phyloP scores from a whole-genome alignment of 2,113 vertebrate genomes.

The Chascanopsetta lugubris region DNA sequence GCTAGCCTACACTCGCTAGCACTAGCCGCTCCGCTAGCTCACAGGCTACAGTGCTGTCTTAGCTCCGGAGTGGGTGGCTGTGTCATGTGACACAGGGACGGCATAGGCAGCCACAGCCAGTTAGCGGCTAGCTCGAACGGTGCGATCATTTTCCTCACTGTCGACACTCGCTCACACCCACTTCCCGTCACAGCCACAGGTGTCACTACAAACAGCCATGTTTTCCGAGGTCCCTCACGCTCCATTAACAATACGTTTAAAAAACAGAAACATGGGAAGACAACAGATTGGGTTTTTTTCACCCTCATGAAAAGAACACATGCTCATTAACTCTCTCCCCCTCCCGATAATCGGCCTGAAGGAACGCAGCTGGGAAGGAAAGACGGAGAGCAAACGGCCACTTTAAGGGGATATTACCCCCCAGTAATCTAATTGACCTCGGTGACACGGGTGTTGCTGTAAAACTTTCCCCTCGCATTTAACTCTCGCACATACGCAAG shows the following conservation, averaged over 20 bases:
- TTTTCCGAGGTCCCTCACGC: too few species aligned
- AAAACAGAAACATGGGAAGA: slow-evolving; percentile 20
- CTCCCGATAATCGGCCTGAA: slow-evolving; percentile 42
- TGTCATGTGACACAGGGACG: too few species aligned
- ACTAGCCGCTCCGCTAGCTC: too few species aligned
- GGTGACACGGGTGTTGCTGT: slow-evolving; percentile 41
- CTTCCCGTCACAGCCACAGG: too few species aligned
- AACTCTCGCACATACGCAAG: slow-evolving; percentile 34
- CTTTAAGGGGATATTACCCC: slow-evolving; percentile 60
- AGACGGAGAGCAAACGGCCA: slow-evolving; percentile 46
- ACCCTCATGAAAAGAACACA: slow-evolving; percentile 30
- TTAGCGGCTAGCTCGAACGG: too few species aligned
- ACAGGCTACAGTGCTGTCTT: too few species aligned
- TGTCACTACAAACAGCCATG: too few species aligned
- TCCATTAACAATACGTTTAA: background rate
- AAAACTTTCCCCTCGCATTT: slow-evolving; percentile 46
- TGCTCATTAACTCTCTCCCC: slow-evolving; percentile 52
- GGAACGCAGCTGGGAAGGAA: slow-evolving; percentile 58
- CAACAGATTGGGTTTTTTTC: slow-evolving; percentile 5
- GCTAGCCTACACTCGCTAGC: too few species aligned
- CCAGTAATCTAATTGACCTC: slow-evolving; percentile 68
- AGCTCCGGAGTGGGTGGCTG: too few species aligned
- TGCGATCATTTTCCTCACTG: too few species aligned
- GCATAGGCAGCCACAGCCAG: too few species aligned
- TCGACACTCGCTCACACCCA: too few species aligned